These are phyloP conservation scores for Lagorchestes hirsutus DNA, from an alignment of 2,797 vertebrate species.

Conservation along the genomic window DNA sequence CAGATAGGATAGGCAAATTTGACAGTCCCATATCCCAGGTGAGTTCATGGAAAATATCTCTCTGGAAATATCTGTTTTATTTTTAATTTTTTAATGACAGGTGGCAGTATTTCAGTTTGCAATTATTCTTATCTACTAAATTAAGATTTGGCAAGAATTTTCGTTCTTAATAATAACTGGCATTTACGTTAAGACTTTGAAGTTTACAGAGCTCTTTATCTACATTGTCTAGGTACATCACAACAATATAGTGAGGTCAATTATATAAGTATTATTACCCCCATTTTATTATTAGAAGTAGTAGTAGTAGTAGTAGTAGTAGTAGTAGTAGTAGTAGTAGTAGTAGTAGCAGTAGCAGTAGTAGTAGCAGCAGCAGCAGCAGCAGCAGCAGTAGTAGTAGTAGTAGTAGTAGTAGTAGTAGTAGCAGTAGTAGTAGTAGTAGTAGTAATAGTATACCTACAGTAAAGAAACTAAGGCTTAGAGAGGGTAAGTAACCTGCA, in stretches of 20 bases:
- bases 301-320: too few relatives aligned
- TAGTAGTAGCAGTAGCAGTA: too few relatives aligned
- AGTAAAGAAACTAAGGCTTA: neutral
- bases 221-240: neutral
- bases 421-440: neutral
- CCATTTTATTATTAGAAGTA: neutral
- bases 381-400: too few relatives aligned
- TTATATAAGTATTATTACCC: too few relatives aligned
- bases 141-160: neutral
- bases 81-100: too few relatives aligned
- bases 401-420: too few relatives aligned
- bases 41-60: too few relatives aligned
- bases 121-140: neutral
- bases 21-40: too few relatives aligned
- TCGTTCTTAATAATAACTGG: neutral
- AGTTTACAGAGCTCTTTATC: neutral
- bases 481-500: neutral
- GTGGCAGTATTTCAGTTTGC: neutral
- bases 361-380: neutral
- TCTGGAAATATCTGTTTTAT: too few relatives aligned
- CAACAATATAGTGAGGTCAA: neutral
- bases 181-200: neutral
- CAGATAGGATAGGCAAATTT: too few relatives aligned
- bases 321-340: too few relatives aligned
- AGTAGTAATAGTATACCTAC: neutral